phyloP scores from a whole-genome alignment of 2,888 invertebrate genomes.

The Leptopilina drosophilae region DNA sequence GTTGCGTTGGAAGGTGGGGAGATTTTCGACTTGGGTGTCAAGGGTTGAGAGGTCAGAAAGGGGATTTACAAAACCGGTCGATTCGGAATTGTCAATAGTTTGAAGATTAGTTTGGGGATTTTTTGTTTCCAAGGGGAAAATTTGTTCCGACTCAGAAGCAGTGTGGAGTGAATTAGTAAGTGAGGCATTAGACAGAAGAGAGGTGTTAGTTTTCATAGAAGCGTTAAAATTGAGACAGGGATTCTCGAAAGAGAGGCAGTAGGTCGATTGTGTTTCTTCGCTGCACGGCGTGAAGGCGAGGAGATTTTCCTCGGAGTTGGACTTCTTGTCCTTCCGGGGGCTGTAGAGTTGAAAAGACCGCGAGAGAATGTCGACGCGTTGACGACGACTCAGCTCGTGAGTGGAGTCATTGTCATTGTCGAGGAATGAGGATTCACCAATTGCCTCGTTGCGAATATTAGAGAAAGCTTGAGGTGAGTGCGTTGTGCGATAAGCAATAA shows the following conservation, averaged over 20 bases:
- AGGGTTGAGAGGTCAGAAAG: not conserved
- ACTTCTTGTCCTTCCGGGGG: slow-evolving; percentile 2
- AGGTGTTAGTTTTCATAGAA: slow-evolving; percentile 31
- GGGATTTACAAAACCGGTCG: not conserved
- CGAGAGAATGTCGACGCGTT: not conserved
- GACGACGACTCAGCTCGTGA: not conserved
- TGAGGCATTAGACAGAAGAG: not conserved
- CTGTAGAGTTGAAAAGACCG: slow-evolving; percentile 24
- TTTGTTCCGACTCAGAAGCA: not conserved
- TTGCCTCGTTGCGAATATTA: slow-evolving; percentile 19
- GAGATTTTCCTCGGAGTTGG: slow-evolving; percentile 5
- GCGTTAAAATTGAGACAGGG: slow-evolving; percentile 13
- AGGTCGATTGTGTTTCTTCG: slow-evolving; percentile 17
- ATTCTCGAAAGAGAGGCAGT: slow-evolving; percentile 18
- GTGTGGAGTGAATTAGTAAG: not conserved
- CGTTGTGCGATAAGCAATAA: slow-evolving; percentile 62
- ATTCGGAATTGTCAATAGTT: not conserved
- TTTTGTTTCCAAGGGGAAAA: not conserved
- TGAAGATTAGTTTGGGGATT: not conserved
- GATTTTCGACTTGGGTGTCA: not conserved
- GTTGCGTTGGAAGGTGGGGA: not conserved
- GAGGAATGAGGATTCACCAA: slow-evolving; percentile 23
- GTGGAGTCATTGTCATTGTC: not conserved
- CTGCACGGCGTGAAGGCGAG: not conserved
- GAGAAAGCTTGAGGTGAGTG: slow-evolving; percentile 49